Conservation (phyloP, 2,888 invertebrate genomes). For the Ypsolopha sequella region DNA sequence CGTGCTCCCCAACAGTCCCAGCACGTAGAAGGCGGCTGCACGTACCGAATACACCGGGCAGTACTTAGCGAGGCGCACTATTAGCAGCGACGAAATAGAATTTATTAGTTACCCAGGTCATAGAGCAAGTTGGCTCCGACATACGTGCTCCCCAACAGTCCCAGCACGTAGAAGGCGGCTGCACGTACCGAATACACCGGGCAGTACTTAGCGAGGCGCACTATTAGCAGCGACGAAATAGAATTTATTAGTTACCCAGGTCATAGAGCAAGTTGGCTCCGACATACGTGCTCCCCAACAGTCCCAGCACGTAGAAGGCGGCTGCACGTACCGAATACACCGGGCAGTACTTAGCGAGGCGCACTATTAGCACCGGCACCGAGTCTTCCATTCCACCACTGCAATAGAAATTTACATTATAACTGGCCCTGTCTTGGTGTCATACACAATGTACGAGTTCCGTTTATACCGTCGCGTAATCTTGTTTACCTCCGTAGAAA, state of each 20-base stretch:
- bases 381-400: constrained; percentile 45
- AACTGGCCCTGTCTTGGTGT: too few species aligned
- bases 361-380: constrained; percentile 56
- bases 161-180: constrained; percentile 89
- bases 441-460: too few species aligned
- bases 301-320: constrained; percentile 88
- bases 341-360: constrained; percentile 82
- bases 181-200: constrained; percentile 89
- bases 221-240: too few species aligned
- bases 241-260: constrained; percentile 68
- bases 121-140: constrained; percentile 85
- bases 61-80: constrained; percentile 79
- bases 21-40: constrained; percentile 88
- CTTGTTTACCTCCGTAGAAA: too few species aligned
- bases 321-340: constrained; percentile 92
- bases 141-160: constrained; percentile 86
- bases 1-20: too few species aligned
- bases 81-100: too few species aligned
- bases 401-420: not conserved
- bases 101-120: constrained; percentile 71
- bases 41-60: constrained; percentile 91
- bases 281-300: constrained; percentile 85
- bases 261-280: constrained; percentile 85
- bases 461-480: too few species aligned
- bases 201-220: constrained; percentile 82